Conservation (phyloP, 2,113 vertebrate genomes). For the Hyla sarda region DNA sequence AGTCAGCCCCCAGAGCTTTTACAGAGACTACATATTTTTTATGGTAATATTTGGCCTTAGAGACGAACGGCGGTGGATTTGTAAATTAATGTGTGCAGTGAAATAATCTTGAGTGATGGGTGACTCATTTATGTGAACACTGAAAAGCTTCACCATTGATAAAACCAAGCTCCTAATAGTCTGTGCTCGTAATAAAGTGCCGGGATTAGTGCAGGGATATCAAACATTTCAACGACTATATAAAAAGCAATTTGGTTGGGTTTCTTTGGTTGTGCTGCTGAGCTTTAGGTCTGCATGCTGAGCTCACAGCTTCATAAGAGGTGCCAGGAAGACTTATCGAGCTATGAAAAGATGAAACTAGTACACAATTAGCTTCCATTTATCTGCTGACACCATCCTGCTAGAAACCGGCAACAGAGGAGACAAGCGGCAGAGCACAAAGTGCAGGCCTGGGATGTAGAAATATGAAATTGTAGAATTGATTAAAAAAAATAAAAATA, state of each 20-base stretch:
- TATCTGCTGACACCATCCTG: conserved; percentile 7
- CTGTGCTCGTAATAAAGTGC: conserved; percentile 7
- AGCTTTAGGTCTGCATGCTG: not conserved
- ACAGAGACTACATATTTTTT: not conserved
- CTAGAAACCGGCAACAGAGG: not conserved
- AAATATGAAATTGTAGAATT: not conserved
- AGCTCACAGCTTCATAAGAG: conserved; percentile 8
- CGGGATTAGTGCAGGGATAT: conserved; percentile 20
- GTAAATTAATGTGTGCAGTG: not conserved
- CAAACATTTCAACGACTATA: conserved; percentile 25
- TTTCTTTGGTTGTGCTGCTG: not conserved
- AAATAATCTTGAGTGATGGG: conserved; percentile 30
- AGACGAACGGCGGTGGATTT: not conserved
- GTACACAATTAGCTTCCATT: conserved; percentile 22
- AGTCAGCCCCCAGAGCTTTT: not conserved
- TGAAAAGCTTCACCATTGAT: conserved; percentile 19
- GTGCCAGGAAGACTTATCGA: conserved; percentile 17
- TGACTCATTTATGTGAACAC: conserved; percentile 6
- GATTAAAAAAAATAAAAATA: not conserved
- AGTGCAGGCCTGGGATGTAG: no score
- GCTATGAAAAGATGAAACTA: conserved; percentile 31
- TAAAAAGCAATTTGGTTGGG: conserved; percentile 27
- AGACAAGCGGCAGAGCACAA: not conserved
- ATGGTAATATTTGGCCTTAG: conserved; percentile 25
- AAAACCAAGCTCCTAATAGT: conserved; percentile 17